Conservation (phyloP, 1,140 invertebrate species). For the Mizuhopecten yessoensis region DNA sequence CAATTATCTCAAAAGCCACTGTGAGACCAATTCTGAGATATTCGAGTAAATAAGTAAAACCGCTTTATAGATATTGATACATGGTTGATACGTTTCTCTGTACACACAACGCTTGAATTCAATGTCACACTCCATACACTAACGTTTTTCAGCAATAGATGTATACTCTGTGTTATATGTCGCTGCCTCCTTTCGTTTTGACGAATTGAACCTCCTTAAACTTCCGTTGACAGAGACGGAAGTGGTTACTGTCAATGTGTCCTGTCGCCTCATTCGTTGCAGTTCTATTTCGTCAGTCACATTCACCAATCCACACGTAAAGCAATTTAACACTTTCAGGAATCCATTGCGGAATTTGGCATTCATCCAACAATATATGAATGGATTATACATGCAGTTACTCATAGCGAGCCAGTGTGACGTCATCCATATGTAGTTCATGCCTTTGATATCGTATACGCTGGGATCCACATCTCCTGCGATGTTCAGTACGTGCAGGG, state of each 20-base stretch:
- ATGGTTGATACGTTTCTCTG: too few relatives aligned
- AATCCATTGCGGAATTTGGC: constrained; percentile 88
- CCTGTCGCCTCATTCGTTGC: constrained; percentile 63
- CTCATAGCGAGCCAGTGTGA: constrained; percentile 94
- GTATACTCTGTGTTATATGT: background rate
- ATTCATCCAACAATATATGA: constrained; percentile 97
- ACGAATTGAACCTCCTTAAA: constrained; percentile 49
- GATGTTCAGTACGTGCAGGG: constrained; percentile 88
- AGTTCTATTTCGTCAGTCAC: constrained; percentile 60
- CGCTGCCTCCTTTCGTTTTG: constrained; percentile 44
- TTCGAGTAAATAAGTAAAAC: too few relatives aligned
- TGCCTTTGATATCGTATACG: constrained; percentile 84
- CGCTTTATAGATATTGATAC: too few relatives aligned
- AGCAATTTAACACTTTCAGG: constrained; percentile 65
- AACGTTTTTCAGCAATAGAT: background rate
- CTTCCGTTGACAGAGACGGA: constrained; percentile 58
- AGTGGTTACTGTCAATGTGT: constrained; percentile 58
- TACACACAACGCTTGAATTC: background rate
- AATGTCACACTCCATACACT: background rate
- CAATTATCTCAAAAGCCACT: background rate
- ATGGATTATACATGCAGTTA: constrained; percentile 95
- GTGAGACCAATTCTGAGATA: background rate
- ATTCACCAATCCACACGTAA: constrained; percentile 68
- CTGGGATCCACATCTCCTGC: constrained; percentile 80
- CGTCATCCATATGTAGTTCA: constrained; percentile 76